Evolutionary conservation across 2,113 vertebrate genomes (phyloP).

Genomic region (Myrmecobius fasciatus): DNA sequence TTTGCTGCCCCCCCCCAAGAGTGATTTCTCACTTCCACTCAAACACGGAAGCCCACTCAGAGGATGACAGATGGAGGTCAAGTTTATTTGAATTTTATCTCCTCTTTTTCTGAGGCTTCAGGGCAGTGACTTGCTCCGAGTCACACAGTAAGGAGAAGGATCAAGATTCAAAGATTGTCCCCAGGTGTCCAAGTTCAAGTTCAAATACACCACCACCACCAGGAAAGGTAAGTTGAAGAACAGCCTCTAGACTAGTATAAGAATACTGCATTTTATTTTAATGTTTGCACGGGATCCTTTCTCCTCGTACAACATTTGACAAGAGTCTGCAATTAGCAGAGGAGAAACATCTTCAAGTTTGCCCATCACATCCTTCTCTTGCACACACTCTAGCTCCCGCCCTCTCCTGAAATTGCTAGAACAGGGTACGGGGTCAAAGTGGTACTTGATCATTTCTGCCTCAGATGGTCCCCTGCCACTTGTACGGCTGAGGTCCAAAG

Average conservation of each 20-base stretch:
- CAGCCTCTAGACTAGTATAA: not conserved
- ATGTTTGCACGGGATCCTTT: not conserved
- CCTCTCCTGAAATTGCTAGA: not conserved
- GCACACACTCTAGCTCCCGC: too few species aligned
- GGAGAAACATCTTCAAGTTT: too few species aligned
- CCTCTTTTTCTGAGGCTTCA: not conserved
- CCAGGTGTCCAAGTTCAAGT: not conserved
- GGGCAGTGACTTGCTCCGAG: not conserved
- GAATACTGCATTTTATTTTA: not conserved
- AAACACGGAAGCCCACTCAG: not conserved
- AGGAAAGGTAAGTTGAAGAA: too few species aligned
- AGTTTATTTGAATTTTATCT: too few species aligned
- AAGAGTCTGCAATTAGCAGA: not conserved
- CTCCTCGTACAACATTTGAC: not conserved
- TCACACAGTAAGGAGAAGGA: not conserved
- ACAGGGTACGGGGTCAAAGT: not conserved
- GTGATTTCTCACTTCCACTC: constrained; percentile 7
- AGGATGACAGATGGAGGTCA: too few species aligned
- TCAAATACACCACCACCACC: not conserved
- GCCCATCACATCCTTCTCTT: not conserved
- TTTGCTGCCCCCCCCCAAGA: not conserved
- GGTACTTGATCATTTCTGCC: not conserved
- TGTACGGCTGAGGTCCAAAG: too few species aligned
- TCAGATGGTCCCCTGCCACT: not conserved
- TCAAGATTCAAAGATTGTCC: not conserved